Percentiles rank a stretch among this genome's conserved stretches.
Conservation (phyloP, 2,113 vertebrate genomes). For the Vireo altiloquus region DNA sequence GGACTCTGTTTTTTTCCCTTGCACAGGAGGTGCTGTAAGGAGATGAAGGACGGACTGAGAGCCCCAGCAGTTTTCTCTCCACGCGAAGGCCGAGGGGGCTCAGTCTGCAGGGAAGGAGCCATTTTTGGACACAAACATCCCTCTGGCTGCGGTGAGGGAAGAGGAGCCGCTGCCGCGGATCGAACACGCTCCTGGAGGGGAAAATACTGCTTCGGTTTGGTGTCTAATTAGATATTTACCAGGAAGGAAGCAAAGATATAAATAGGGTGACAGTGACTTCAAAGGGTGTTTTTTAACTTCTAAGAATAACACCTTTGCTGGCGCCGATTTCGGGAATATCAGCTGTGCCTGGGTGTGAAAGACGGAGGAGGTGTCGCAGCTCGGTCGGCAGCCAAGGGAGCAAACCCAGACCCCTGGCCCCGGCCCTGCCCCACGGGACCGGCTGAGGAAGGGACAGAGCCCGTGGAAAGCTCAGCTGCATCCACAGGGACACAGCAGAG, state of each 20-base stretch:
- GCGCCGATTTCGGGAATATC: background rate
- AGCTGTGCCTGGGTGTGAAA: background rate
- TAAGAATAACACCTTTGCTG: conserved; percentile 48
- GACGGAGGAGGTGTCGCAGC: background rate
- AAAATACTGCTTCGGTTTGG: background rate
- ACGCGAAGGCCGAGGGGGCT: background rate
- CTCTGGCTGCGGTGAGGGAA: background rate
- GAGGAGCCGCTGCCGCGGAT: background rate
- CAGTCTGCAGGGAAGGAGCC: background rate
- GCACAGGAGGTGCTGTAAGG: conserved; percentile 3
- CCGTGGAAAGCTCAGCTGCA: background rate
- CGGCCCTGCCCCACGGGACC: fast-evolving
- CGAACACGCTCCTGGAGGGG: background rate
- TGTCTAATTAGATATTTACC: conserved; percentile 41
- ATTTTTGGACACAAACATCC: background rate
- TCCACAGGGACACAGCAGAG: background rate
- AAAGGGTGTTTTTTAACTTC: conserved; percentile 46
- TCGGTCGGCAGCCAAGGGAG: background rate
- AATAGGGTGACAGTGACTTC: conserved; percentile 48
- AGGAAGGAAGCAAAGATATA: conserved; percentile 31
- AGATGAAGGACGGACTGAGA: background rate
- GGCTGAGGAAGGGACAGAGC: background rate
- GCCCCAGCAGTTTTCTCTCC: background rate
- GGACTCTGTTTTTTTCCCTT: background rate
- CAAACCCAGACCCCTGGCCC: background rate